Evolutionary conservation across 2,113 vertebrate genomes (phyloP), one percentile per base, ranked within the genome.

Genomic region (Micromys minutus): DNA sequence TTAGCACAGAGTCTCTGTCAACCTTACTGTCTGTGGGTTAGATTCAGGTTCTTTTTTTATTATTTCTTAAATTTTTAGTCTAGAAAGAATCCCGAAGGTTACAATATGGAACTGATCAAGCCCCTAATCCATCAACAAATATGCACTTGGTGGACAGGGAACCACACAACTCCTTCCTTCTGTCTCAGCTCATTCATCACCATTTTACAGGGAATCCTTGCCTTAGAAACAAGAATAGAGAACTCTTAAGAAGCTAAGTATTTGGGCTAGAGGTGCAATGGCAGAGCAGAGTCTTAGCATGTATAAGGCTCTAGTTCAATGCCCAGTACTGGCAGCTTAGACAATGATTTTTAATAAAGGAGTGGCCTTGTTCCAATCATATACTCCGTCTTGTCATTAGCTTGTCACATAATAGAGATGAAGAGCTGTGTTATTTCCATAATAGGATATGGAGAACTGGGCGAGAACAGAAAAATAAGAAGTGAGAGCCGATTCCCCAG

Each of bases 1-100:
- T 96, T 76, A 92, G 29, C 88, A 52, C 36, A 59, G 80, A 92
- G 57, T 96, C 92, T 90, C 87, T 22, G 42, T 92, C 90, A 96
- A 74, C n/a, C 8, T 76, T 88, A 67, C 1, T 94, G 85, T 90
- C 80, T 0, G 0, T 29, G 45, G 36, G 65, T 39, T 90, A 93
- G 95, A 96, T 77, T 42, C 59, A 81, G 45, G 72, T 52, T 52
- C 72, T 21, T 69, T 6, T 69, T 12, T 65, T 10, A 12, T 31
- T 7, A 26, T 63, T 87, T 91, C 55, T 93, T 88, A n/a, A n/a
- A n/a, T 97, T 95, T 93, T 42, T 90, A 94, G 90, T 52, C 19
- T 59, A 29, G 65, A 88, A 94, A 90, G 55, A 90, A 90, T 45
- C 42, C 45, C 72, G 39, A 76, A 95, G 93, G 93, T 96, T 96